Evolutionary conservation across 1,140 invertebrate genomes (phyloP).

Genomic region (Heterodera carotae): DNA sequence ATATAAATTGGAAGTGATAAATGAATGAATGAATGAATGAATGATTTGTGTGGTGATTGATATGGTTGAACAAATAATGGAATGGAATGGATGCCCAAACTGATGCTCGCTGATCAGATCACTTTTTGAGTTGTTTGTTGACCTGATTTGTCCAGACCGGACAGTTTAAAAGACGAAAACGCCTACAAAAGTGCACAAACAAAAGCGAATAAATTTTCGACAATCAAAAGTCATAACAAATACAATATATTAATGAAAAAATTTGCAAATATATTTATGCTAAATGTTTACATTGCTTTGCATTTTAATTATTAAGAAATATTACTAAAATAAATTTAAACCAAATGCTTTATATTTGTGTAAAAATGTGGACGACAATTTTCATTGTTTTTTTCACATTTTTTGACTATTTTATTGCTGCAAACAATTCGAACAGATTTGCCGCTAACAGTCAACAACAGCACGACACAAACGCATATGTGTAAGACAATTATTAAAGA

Average conservation of each 20-base stretch:
- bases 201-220: too few relatives aligned
- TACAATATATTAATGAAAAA: not conserved
- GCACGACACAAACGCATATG: not conserved
- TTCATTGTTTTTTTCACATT: not conserved
- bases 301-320: too few relatives aligned
- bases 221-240: too few relatives aligned
- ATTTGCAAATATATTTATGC: not conserved
- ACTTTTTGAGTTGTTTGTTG: not conserved
- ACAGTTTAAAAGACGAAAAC: not conserved
- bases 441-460: not conserved
- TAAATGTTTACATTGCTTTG: too few relatives aligned
- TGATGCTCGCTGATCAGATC: not conserved
- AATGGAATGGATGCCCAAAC: not conserved
- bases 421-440: not conserved
- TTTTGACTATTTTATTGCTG: not conserved
- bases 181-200: not conserved
- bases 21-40: too few relatives aligned
- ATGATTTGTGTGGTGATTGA: not conserved
- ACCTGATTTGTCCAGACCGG: not conserved
- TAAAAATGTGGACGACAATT: too few relatives aligned
- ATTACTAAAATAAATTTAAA: too few relatives aligned
- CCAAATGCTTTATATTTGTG: too few relatives aligned
- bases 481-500: not conserved
- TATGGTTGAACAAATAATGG: not conserved
- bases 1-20: not conserved